A percentile compares a stretch with the other conserved stretches of the same genome.
phyloP scores from a whole-genome alignment of 2,888 invertebrate species.

The Hedya salicella region DNA sequence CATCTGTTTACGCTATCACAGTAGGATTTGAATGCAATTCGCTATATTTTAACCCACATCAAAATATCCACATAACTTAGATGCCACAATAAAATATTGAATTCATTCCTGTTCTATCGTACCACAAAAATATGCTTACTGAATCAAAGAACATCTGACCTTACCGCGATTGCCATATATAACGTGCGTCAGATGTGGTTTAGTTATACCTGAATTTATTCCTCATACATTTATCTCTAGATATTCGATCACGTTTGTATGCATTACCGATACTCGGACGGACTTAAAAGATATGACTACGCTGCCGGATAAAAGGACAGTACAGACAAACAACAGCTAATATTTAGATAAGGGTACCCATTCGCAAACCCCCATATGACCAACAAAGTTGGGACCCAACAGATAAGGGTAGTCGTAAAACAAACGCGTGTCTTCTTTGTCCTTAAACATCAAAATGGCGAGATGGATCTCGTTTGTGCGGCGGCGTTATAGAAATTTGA shows the following conservation, averaged over 20 bases:
- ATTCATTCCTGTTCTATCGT: no score
- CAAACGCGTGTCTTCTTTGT: slow-evolving; percentile 69
- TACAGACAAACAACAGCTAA: slow-evolving; percentile 71
- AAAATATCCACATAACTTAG: background rate
- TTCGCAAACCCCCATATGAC: slow-evolving; percentile 65
- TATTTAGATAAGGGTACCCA: slow-evolving; percentile 71
- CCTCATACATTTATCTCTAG: slow-evolving; percentile 39
- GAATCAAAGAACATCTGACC: background rate
- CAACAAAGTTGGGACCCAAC: slow-evolving; percentile 60
- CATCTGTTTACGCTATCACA: no score
- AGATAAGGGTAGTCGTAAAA: slow-evolving; percentile 66
- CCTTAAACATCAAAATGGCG: slow-evolving; percentile 58
- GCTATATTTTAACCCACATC: background rate
- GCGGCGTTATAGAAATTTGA: slow-evolving; percentile 33
- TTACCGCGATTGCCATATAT: slow-evolving; percentile 3
- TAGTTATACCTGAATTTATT: slow-evolving; percentile 31
- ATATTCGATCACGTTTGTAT: slow-evolving; percentile 54
- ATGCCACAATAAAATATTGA: background rate
- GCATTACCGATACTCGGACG: slow-evolving; percentile 59
- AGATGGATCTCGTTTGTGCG: slow-evolving; percentile 28
- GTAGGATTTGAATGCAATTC: no score
- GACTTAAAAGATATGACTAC: slow-evolving; percentile 63
- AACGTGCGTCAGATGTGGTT: background rate
- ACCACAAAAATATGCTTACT: background rate
- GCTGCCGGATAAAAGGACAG: slow-evolving; percentile 66